phyloP scores from a whole-genome alignment of 2,797 vertebrate genomes.

The Epinephelus awoara region DNA sequence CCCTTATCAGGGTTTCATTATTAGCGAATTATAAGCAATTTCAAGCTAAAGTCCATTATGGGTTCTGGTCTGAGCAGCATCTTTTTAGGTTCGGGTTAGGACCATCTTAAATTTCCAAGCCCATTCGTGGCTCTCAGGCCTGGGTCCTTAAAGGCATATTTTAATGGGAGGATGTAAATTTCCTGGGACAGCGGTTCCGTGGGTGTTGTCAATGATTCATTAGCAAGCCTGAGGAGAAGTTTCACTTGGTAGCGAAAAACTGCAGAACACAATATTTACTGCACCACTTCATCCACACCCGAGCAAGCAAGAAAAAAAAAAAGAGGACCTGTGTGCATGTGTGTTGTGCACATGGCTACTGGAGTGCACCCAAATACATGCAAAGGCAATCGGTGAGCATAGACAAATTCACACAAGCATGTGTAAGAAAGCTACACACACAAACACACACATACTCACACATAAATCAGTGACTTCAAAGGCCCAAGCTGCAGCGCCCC shows the following conservation, averaged over 20 bases:
- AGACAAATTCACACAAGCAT: slow-evolving; percentile 13
- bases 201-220: slow-evolving; percentile 78
- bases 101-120: slow-evolving; percentile 54
- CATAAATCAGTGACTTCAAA: slow-evolving; percentile 70
- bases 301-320: neutral
- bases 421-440: neutral
- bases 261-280: slow-evolving; percentile 60
- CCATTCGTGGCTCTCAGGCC: slow-evolving; percentile 50
- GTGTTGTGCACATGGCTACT: slow-evolving; percentile 6
- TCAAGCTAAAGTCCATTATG: slow-evolving; percentile 25
- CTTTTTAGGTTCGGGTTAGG: slow-evolving; percentile 52
- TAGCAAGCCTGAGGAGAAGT: slow-evolving; percentile 57
- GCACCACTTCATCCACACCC: slow-evolving; percentile 46
- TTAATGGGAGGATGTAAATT: slow-evolving; percentile 80
- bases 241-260: slow-evolving; percentile 30
- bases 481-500: slow-evolving; percentile 41
- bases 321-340: neutral
- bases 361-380: slow-evolving; percentile 32
- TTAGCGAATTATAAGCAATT: slow-evolving; percentile 54
- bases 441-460: slow-evolving; percentile 15
- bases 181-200: slow-evolving; percentile 71
- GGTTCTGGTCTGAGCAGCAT: slow-evolving; percentile 30
- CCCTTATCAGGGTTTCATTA: slow-evolving; percentile 45
- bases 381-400: neutral
- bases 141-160: slow-evolving; percentile 67